Evolutionary conservation across 2,113 vertebrate species (phyloP), one percentile per base, ranked within the genome.

Genomic region (Marmota monax): DNA sequence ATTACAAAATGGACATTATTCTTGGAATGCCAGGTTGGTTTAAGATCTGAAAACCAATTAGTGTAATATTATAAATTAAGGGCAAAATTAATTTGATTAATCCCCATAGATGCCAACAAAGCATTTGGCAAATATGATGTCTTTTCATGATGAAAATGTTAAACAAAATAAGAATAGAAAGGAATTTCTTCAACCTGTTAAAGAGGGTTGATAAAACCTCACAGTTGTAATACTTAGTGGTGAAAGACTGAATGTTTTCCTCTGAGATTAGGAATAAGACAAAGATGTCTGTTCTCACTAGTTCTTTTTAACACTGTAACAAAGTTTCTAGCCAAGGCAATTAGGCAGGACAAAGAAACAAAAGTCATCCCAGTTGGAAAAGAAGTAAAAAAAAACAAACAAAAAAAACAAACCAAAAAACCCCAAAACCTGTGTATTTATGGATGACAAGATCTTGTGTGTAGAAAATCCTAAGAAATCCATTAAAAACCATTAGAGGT

Each of bases 341-440:
- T 83, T 23, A 88, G 48, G 42, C 18, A 88, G 39, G 77, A 86
- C 51, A 80, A 63, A 85, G 63, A 85, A 92, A 83, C 39, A 77
- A 72, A 79, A 70, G 37, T 7, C 77, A 92, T 18, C 18, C 18
- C n/a, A n/a, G n/a, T n/a, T n/a, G n/a, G n/a, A n/a, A n/a, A n/a
- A n/a, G n/a, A n/a, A n/a, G n/a, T n/a, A n/a, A n/a, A n/a, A n/a
- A n/a, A n/a, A n/a, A n/a, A n/a, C n/a, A n/a, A n/a, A n/a, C n/a
- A n/a, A n/a, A n/a, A n/a, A n/a, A n/a, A n/a, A n/a, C n/a, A n/a
- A n/a, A n/a, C n/a, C n/a, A n/a, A n/a, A n/a, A n/a, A n/a, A n/a
- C n/a, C n/a, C n/a, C n/a, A n/a, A n/a, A n/a, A n/a, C n/a, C n/a
- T n/a, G n/a, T n/a, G n/a, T n/a, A n/a, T n/a, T n/a, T n/a, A n/a